Conservation (phyloP, 2,797 vertebrate genomes). For the Austrolebias charrua region DNA sequence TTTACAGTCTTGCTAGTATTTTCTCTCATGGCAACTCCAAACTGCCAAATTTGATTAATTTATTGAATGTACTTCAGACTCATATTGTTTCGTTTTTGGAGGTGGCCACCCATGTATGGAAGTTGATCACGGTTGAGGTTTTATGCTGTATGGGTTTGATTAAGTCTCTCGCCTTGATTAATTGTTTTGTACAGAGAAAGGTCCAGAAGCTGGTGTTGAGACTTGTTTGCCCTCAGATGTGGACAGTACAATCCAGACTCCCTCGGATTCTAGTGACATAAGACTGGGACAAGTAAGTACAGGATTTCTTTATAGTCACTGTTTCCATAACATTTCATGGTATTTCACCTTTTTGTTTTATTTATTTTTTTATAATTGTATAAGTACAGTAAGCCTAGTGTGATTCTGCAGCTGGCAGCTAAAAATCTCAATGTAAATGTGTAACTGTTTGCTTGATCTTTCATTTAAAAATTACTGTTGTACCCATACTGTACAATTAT, state of each 20-base stretch:
- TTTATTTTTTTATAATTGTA: not conserved
- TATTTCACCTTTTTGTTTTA: not conserved
- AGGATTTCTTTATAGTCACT: not conserved
- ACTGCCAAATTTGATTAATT: no score
- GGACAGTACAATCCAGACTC: slow-evolving; percentile 34
- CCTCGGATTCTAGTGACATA: slow-evolving; percentile 61
- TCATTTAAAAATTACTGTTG: no score
- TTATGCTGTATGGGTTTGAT: slow-evolving; percentile 18
- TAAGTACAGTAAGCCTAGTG: not conserved
- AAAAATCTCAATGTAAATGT: not conserved
- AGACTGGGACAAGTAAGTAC: slow-evolving; percentile 69
- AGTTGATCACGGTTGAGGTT: not conserved
- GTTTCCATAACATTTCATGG: not conserved
- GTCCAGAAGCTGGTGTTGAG: slow-evolving; percentile 21
- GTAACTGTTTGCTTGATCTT: no score
- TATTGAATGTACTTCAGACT: no score
- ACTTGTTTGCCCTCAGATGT: slow-evolving; percentile 12
- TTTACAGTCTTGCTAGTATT: no score
- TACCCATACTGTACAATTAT: not conserved
- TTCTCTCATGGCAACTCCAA: no score
- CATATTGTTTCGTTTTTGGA: not conserved
- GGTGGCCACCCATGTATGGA: not conserved
- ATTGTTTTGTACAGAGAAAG: slow-evolving; percentile 19
- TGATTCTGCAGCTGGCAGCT: not conserved
- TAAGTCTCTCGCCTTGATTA: not conserved